Base-by-base conservation (phyloP, 2,888 invertebrate species). In the Blastobasis lacticolella region DNA sequence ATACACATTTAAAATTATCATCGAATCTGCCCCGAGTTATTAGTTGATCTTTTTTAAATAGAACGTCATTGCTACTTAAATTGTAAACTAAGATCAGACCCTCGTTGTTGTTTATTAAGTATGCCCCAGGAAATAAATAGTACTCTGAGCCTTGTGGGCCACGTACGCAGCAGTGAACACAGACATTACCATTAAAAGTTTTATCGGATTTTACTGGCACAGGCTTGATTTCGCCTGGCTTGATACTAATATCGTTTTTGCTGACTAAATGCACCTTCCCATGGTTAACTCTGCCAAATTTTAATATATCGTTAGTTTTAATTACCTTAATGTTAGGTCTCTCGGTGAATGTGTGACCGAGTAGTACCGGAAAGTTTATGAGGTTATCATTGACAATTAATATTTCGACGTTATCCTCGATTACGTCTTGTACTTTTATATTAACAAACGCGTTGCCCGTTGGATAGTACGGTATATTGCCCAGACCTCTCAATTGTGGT, bases 391-490 rank as follows among this genome's bases (percentile, higher is more conserved):
- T 37, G 37, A 53, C 53, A n/a, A 53, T 40, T 8, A 10, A 50
- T n/a, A n/a, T n/a, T n/a, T n/a, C n/a, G n/a, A n/a, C n/a, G n/a
- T 9, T 50, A 0, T 4, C 53, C 48, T 59, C 57, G 8, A 46
- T 51, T 6, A 51, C 42, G n/a, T 42, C 51, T 45, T 51, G 51
- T 4, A 51, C 37, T 5, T 38, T 40, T 1, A 51, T 37, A 8
- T 38, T 41, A 10, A 36, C 44, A 3, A n/a, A 5, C 5, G 37
- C 37, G 9, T 6, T 36, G 4, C 23, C 51, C 1, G 48, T 1
- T 38, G 52, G 49, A 6, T n/a, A 36, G 1, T 37, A 10, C 8
- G 38, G 42, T 5, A 10, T 41, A 8, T n/a, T 38, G 5, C 52
- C 52, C 6, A 52, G 38, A 1, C 52, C 52, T 37, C 38, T 41